Evolutionary conservation across 2,797 vertebrate species (phyloP).

Genomic region (Muraenolepis orangiensis): DNA sequence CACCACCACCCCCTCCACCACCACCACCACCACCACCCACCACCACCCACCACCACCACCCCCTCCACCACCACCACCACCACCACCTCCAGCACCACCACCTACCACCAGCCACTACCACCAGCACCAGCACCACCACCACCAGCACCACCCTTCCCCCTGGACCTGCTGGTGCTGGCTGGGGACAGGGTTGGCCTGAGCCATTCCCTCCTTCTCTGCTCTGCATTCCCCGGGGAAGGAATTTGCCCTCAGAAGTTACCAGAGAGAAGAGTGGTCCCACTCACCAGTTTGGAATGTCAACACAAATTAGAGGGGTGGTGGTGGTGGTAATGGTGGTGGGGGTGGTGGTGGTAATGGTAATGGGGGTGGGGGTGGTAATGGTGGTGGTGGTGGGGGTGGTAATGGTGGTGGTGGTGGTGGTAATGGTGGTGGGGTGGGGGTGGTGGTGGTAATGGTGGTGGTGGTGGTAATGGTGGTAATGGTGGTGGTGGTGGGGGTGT

Average conservation of each 20-base stretch:
- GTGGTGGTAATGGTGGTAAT: no score
- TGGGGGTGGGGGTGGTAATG: no score
- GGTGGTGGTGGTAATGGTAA: not conserved
- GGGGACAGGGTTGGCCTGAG: slow-evolving; percentile 36
- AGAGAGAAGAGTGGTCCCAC: not conserved
- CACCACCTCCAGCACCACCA: not conserved
- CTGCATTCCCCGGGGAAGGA: slow-evolving; percentile 46
- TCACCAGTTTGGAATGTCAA: slow-evolving; percentile 26
- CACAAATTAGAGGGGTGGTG: slow-evolving; percentile 29
- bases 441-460: no score
- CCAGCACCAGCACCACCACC: not conserved
- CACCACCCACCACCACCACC: no score
- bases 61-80: not conserved
- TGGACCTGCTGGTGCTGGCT: slow-evolving; percentile 30
- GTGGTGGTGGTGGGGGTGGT: no score
- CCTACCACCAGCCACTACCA: no score
- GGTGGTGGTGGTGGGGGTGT: no score
- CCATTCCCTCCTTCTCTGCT: slow-evolving; percentile 30
- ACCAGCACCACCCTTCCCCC: not conserved
- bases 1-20: not conserved
- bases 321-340: not conserved
- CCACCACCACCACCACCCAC: not conserved
- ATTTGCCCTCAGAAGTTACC: slow-evolving; percentile 41
- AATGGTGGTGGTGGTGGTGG: no score
- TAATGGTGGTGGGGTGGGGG: no score